phyloP scores from a whole-genome alignment of 2,888 invertebrate species.

The Eurytoma californica region DNA sequence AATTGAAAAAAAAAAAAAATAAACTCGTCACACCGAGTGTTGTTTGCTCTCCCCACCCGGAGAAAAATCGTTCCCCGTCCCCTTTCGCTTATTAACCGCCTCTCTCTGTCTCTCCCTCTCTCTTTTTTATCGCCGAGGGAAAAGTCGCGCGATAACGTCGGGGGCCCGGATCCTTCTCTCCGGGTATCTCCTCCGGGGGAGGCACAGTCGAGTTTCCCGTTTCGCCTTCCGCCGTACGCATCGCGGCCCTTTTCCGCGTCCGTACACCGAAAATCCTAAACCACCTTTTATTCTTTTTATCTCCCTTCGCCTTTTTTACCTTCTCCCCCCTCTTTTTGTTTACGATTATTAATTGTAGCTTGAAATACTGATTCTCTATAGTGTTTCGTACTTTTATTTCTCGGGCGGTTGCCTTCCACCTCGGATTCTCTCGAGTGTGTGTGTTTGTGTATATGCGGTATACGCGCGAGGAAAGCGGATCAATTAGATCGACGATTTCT shows the following conservation, averaged over 20 bases:
- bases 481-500: conserved; percentile 11
- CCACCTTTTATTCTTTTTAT: too few species aligned
- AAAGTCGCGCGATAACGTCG: conserved; percentile 13
- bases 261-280: neutral
- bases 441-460: neutral
- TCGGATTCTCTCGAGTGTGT: conserved; percentile 39
- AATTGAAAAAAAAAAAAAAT: conserved; percentile 19
- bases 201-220: conserved; percentile 33
- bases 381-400: conserved; percentile 52
- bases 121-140: neutral
- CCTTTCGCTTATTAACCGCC: neutral
- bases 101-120: too few species aligned
- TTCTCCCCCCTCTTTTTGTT: neutral
- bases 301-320: conserved; percentile 1
- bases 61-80: conserved; percentile 35
- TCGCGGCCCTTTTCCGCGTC: too few species aligned
- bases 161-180: neutral
- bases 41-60: conserved; percentile 14
- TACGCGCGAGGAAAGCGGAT: conserved; percentile 5
- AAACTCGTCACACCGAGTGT: conserved; percentile 39
- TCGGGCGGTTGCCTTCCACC: conserved; percentile 60
- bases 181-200: conserved; percentile 13
- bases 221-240: neutral
- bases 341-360: conserved; percentile 62
- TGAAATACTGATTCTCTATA: conserved; percentile 68